These are phyloP conservation scores for Paratilapia polleni DNA, from an alignment of 2,113 vertebrate species.

Conservation along the genomic window DNA sequence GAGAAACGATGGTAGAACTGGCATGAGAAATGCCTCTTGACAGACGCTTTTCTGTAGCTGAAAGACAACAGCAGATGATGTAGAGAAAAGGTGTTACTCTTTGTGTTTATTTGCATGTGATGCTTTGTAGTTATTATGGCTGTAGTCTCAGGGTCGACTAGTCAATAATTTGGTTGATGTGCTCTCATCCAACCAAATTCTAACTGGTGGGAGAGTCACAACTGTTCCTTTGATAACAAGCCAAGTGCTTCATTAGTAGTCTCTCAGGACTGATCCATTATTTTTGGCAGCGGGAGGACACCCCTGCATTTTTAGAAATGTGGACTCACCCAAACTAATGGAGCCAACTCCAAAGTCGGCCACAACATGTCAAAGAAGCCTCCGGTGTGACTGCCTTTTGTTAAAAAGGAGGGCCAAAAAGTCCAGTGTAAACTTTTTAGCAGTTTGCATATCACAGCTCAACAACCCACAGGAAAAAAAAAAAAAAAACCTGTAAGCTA, in stretches of 20 bases:
- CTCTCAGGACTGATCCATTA: not conserved
- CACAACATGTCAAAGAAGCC: too few species aligned
- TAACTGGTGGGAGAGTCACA: rapidly evolving
- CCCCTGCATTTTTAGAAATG: not conserved
- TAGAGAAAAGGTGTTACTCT: rapidly evolving
- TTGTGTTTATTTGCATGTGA: not conserved
- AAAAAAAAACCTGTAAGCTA: not conserved
- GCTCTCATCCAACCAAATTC: too few species aligned
- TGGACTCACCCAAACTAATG: not conserved
- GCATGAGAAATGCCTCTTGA: constrained; percentile 95
- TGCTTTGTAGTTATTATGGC: not conserved
- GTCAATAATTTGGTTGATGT: too few species aligned
- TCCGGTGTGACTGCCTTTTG: too few species aligned
- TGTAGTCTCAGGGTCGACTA: not conserved
- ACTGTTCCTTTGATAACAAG: not conserved
- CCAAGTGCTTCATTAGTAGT: not conserved
- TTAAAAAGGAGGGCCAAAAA: too few species aligned
- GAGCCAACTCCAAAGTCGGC: not conserved
- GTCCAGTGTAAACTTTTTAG: too few species aligned
- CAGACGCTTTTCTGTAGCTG: constrained; percentile 88
- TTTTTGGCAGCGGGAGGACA: rapidly evolving
- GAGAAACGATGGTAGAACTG: constrained; percentile 93
- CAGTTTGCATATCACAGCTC: too few species aligned
- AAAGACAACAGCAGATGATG: not conserved
- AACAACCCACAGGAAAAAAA: not conserved